phyloP scores from a whole-genome alignment of 1,140 invertebrate species.

The Aphelinus certus region DNA sequence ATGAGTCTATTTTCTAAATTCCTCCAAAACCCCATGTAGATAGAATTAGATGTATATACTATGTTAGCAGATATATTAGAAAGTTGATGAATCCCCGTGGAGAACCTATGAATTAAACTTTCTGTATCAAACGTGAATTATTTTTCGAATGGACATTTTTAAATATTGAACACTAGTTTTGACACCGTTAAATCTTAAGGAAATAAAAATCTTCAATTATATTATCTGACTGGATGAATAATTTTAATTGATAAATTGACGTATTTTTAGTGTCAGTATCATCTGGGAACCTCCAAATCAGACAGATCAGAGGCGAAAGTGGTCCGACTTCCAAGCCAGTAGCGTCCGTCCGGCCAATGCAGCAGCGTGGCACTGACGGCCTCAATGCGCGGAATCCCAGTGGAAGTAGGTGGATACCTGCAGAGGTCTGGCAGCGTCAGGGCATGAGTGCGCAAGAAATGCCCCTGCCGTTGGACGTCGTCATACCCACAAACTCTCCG shows the following conservation, averaged over 20 bases:
- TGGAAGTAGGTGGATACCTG: conserved; percentile 79
- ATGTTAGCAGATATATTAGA: no score
- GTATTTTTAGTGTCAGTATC: conserved; percentile 40
- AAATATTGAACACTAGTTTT: conserved; percentile 11
- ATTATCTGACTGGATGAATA: not conserved
- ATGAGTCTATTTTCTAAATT: no score
- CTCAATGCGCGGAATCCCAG: conserved; percentile 66
- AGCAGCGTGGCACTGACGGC: conserved; percentile 62
- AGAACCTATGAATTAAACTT: no score
- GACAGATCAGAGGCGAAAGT: conserved; percentile 60
- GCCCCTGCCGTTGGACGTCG: conserved; percentile 89
- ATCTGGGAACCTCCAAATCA: conserved; percentile 62
- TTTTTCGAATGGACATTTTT: conserved; percentile 26
- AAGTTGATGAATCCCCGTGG: no score
- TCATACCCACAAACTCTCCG: conserved; percentile 90
- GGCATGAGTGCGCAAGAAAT: conserved; percentile 95
- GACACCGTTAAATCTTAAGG: conserved; percentile 8
- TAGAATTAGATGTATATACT: no score
- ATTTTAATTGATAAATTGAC: conserved; percentile 22
- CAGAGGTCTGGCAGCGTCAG: conserved; percentile 88
- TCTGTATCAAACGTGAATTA: not conserved
- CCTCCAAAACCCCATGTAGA: no score
- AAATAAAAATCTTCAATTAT: not conserved
- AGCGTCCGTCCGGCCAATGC: conserved; percentile 69
- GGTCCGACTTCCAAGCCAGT: conserved; percentile 63